A percentile compares a stretch with the other conserved stretches of the same genome.
phyloP scores from a whole-genome alignment of 2,888 invertebrate genomes.

The Andrena praecox region DNA sequence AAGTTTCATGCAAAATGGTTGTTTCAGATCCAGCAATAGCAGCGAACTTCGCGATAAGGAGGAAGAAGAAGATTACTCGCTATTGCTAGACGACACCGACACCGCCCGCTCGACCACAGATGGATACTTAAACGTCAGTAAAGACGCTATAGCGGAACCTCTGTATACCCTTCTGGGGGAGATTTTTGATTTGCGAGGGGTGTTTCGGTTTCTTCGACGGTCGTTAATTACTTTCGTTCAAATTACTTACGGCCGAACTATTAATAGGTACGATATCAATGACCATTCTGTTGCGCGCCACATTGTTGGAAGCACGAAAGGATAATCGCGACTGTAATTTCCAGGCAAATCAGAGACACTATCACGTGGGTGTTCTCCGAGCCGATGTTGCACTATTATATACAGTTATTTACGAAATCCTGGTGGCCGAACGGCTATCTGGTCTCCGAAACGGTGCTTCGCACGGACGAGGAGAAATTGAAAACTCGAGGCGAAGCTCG shows the following conservation, averaged over 20 bases:
- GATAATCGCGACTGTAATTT: slow-evolving; percentile 63
- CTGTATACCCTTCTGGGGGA: slow-evolving; percentile 95
- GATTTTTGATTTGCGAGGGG: slow-evolving; percentile 95
- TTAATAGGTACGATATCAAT: slow-evolving; percentile 89
- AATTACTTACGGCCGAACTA: slow-evolving; percentile 96
- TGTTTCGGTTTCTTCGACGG: slow-evolving; percentile 94
- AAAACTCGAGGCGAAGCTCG: slow-evolving; percentile 90
- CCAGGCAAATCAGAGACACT: slow-evolving; percentile 94
- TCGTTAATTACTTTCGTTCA: slow-evolving; percentile 96
- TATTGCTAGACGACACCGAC: slow-evolving; percentile 89
- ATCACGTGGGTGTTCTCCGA: slow-evolving; percentile 95
- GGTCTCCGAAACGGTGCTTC: slow-evolving; percentile 86
- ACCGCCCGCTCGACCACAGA: slow-evolving; percentile 83
- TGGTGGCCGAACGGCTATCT: slow-evolving; percentile 96
- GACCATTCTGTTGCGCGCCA: background rate
- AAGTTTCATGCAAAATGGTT: slow-evolving; percentile 10
- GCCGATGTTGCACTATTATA: slow-evolving; percentile 95
- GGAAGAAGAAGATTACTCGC: slow-evolving; percentile 93
- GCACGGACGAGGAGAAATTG: slow-evolving; percentile 88
- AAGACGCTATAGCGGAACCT: slow-evolving; percentile 96
- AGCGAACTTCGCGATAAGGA: slow-evolving; percentile 90
- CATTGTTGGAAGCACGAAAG: background rate
- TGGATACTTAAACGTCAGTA: slow-evolving; percentile 84
- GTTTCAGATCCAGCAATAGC: slow-evolving; percentile 86
- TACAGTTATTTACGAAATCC: slow-evolving; percentile 92